Evolutionary conservation across 2,888 invertebrate genomes (phyloP).

Genomic region (Beris morrisii): DNA sequence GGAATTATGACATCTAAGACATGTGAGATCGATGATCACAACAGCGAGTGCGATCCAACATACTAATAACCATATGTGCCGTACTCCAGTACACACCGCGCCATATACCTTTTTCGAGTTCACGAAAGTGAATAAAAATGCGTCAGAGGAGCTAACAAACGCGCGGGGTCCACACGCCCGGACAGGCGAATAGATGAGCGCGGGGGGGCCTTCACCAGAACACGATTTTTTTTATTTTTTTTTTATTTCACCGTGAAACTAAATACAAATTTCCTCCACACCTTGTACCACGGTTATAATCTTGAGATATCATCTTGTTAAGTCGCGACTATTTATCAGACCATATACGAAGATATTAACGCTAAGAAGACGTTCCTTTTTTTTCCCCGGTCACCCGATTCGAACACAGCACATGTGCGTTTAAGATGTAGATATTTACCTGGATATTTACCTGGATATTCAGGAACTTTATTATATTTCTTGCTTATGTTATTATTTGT

Average conservation of each 20-base stretch:
- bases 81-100: too few relatives aligned
- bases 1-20: constrained; percentile 38
- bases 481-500: background rate
- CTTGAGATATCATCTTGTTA: constrained; percentile 44
- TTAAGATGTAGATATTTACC: background rate
- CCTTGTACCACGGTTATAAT: constrained; percentile 44
- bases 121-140: constrained; percentile 17
- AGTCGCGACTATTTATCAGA: constrained; percentile 42
- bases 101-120: too few relatives aligned
- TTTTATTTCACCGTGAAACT: constrained; percentile 28
- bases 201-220: constrained; percentile 18
- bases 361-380: constrained; percentile 17
- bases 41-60: constrained; percentile 33
- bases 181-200: constrained; percentile 4
- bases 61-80: background rate
- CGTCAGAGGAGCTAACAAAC: constrained; percentile 13
- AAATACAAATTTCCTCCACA: constrained; percentile 41
- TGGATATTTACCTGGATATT: background rate
- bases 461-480: background rate
- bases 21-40: constrained; percentile 38
- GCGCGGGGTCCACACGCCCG: constrained; percentile 10
- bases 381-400: background rate
- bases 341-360: constrained; percentile 29
- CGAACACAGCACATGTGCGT: background rate
- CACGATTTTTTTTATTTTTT: constrained; percentile 19